Conservation (phyloP, 2,113 vertebrate genomes). For the Psephotus haematonotus region DNA sequence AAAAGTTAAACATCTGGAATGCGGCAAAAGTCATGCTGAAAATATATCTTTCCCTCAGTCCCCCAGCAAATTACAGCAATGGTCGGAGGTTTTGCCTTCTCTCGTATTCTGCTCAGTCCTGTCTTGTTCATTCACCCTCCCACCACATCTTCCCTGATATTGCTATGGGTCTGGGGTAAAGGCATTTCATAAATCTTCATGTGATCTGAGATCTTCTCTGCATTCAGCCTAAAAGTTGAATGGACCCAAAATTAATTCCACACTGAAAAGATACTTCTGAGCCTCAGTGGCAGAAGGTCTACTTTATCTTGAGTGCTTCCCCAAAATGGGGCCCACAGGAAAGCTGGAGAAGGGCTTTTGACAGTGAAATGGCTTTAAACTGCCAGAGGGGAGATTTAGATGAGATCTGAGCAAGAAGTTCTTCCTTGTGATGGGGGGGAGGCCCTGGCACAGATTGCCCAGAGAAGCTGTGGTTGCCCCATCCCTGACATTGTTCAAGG, state of each 20-base stretch:
- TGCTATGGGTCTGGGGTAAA: neutral
- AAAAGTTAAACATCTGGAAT: neutral
- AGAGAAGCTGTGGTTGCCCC: neutral
- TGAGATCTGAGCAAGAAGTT: neutral
- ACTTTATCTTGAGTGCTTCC: neutral
- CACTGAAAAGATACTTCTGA: neutral
- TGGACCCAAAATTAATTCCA: neutral
- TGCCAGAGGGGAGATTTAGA: neutral
- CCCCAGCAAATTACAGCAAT: rapidly evolving
- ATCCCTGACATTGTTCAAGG: neutral
- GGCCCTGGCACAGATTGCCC: neutral
- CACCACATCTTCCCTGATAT: neutral
- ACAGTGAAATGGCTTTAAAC: neutral
- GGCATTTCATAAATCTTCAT: neutral
- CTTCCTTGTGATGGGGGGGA: neutral
- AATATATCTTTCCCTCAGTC: neutral
- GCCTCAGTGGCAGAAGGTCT: neutral
- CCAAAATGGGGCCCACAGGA: neutral
- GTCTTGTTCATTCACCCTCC: neutral
- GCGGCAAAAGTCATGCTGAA: neutral
- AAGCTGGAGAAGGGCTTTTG: neutral
- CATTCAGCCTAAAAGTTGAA: neutral
- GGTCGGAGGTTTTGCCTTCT: neutral
- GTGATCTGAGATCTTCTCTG: neutral
- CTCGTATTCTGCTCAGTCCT: neutral